Percentiles rank a stretch among this genome's conserved stretches.
Evolutionary conservation across 2,888 invertebrate genomes (phyloP).

Genomic region (Diaphora mendica): DNA sequence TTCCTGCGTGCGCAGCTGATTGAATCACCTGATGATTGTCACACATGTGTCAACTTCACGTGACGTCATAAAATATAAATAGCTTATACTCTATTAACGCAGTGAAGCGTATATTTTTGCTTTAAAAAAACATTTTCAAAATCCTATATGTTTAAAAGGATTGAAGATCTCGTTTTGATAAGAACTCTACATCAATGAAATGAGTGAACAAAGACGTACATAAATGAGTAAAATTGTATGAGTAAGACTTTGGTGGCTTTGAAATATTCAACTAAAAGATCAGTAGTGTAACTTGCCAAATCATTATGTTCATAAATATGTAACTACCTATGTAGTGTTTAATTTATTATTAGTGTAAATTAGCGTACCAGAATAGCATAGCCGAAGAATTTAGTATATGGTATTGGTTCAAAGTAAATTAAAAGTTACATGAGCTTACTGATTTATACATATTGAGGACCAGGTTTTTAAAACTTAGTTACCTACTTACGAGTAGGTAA

Average conservation of each 20-base stretch:
- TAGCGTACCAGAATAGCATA: too few species aligned
- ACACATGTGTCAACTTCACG: neutral
- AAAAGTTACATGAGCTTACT: too few species aligned
- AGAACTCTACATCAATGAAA: neutral
- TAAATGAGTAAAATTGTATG: neutral
- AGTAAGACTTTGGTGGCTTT: neutral
- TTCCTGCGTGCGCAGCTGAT: slow-evolving; percentile 45
- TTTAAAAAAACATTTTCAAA: neutral
- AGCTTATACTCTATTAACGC: neutral
- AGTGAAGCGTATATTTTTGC: neutral
- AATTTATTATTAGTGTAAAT: too few species aligned
- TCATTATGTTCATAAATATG: neutral
- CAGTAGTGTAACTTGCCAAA: neutral
- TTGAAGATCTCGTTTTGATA: neutral
- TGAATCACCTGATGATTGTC: slow-evolving; percentile 22
- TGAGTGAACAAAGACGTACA: neutral
- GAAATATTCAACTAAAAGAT: neutral
- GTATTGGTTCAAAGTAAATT: too few species aligned
- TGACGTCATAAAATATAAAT: neutral
- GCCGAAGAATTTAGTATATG: too few species aligned
- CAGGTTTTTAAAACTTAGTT: too few species aligned
- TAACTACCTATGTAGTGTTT: neutral
- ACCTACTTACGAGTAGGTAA: too few species aligned
- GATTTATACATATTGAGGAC: too few species aligned
- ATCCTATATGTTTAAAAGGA: neutral